These are phyloP conservation scores for Globicephala melas DNA, from an alignment of 2,113 vertebrate genomes.

Conservation along the genomic window DNA sequence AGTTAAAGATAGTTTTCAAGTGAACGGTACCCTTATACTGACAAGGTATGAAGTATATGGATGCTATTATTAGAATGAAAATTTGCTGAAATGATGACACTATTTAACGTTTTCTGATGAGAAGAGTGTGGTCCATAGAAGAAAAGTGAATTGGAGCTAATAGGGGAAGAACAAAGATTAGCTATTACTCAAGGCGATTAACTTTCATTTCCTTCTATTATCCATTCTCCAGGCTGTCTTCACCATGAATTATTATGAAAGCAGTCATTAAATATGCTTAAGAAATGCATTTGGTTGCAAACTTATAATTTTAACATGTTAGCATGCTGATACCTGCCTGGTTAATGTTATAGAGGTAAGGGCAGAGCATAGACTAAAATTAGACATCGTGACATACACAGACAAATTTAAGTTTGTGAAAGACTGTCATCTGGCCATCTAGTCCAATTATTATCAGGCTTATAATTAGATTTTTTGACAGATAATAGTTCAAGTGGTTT, in stretches of 20 bases:
- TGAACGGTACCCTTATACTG: neutral
- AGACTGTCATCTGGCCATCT: slow-evolving; percentile 53
- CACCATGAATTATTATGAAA: slow-evolving; percentile 42
- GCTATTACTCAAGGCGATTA: slow-evolving; percentile 33
- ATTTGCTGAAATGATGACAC: neutral
- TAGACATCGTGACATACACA: slow-evolving; percentile 28
- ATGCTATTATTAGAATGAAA: neutral
- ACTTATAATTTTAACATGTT: slow-evolving; percentile 43
- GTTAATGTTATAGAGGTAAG: slow-evolving; percentile 37
- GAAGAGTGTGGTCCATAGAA: neutral
- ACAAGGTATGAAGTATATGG: neutral
- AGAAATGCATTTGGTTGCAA: neutral
- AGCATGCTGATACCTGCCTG: slow-evolving; percentile 13
- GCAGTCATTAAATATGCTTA: slow-evolving; percentile 28
- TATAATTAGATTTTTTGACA: slow-evolving; percentile 76
- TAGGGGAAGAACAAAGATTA: slow-evolving; percentile 26
- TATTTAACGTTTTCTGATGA: neutral
- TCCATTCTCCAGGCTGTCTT: neutral
- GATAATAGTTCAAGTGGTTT: slow-evolving; percentile 76
- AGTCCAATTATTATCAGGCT: slow-evolving; percentile 69
- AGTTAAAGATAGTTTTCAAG: neutral
- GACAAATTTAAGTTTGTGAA: slow-evolving; percentile 66
- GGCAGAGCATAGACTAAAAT: slow-evolving; percentile 61
- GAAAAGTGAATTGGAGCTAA: neutral
- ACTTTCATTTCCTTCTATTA: slow-evolving; percentile 32